Percentiles rank a stretch among this genome's conserved stretches.
Conservation (phyloP, 2,113 vertebrate species). For the Callithrix jacchus region DNA sequence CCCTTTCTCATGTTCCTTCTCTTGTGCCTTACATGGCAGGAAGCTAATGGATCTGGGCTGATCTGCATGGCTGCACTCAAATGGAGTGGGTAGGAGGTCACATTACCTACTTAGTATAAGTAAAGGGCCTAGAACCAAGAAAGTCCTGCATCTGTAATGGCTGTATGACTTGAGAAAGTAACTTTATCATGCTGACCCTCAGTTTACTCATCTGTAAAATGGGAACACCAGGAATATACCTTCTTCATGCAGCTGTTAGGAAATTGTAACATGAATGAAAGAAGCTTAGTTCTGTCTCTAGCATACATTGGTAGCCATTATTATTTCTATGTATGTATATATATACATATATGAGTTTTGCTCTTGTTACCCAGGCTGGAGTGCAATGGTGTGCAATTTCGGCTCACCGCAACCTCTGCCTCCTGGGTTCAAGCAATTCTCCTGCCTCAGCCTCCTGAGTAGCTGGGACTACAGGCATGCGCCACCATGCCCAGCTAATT, state of each 20-base stretch:
- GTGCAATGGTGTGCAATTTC: too few species aligned
- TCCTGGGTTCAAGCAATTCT: too few species aligned
- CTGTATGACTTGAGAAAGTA: slow-evolving; percentile 12
- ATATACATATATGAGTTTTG: too few species aligned
- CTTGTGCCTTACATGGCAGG: background rate
- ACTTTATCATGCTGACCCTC: background rate
- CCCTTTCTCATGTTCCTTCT: background rate
- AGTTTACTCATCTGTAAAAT: slow-evolving; percentile 2
- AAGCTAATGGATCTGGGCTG: background rate
- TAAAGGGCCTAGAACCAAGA: background rate
- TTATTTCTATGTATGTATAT: background rate
- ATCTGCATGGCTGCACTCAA: background rate
- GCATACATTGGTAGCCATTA: background rate
- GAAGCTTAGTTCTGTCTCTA: background rate
- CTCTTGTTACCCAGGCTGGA: too few species aligned
- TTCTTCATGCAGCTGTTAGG: background rate
- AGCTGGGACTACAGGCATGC: too few species aligned
- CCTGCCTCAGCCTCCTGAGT: too few species aligned
- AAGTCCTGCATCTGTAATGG: background rate
- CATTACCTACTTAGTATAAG: background rate
- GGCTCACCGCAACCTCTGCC: too few species aligned
- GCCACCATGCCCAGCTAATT: too few species aligned
- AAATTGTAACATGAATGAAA: background rate
- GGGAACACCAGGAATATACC: background rate
- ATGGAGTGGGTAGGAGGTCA: background rate